Evolutionary conservation across 2,113 vertebrate species (phyloP).

Genomic region (Garra rufa): DNA sequence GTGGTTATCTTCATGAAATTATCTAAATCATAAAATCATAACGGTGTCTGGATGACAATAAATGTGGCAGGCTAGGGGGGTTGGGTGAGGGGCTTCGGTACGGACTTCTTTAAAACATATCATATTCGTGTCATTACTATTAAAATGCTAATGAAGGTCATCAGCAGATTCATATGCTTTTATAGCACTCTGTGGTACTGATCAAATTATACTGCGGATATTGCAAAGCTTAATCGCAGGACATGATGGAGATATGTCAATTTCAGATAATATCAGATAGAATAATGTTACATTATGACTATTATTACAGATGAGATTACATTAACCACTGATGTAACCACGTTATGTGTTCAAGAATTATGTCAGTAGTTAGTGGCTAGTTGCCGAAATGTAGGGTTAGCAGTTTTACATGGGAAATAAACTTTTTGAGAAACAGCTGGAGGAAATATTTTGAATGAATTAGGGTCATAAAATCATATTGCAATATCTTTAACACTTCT

Average conservation of each 20-base stretch:
- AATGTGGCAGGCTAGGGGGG: not conserved
- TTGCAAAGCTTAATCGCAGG: slow-evolving; percentile 2
- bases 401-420: not conserved
- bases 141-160: not conserved
- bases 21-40: slow-evolving; percentile 23
- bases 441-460: not conserved
- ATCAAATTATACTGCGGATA: slow-evolving; percentile 20
- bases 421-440: not conserved
- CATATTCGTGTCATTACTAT: not conserved
- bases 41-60: not conserved
- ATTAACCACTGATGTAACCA: not conserved
- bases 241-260: slow-evolving; percentile 15
- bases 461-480: no score
- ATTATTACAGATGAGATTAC: not conserved
- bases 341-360: not conserved
- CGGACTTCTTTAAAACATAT: not conserved
- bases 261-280: not conserved
- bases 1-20: slow-evolving; percentile 25
- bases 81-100: not conserved
- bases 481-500: no score
- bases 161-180: slow-evolving; percentile 1
- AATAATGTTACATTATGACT: slow-evolving; percentile 15
- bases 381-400: not conserved
- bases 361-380: not conserved
- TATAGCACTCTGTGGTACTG: not conserved